These are phyloP conservation scores for Cisticola juncidis DNA, from an alignment of 2,113 vertebrate species.

Conservation along the genomic window DNA sequence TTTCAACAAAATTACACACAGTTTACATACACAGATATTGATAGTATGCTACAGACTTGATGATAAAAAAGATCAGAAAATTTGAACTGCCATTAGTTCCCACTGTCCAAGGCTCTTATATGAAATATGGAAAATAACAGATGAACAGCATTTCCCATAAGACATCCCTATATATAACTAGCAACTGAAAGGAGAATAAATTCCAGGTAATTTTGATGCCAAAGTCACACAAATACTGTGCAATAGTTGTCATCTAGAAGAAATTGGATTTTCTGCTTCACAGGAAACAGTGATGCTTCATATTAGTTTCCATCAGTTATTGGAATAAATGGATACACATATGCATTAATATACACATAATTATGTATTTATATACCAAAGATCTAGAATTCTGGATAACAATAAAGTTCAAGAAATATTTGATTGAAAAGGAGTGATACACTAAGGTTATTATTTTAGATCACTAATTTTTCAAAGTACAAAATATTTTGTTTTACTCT, in stretches of 20 bases:
- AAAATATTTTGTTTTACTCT: background rate
- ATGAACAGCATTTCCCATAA: background rate
- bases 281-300: background rate
- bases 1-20: background rate
- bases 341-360: background rate
- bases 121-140: background rate
- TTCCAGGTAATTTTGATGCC: slow-evolving; percentile 9
- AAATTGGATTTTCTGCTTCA: slow-evolving; percentile 45
- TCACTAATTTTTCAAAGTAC: background rate
- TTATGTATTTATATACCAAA: background rate
- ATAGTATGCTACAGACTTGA: background rate
- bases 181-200: background rate
- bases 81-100: background rate
- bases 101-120: background rate
- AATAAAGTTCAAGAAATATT: background rate
- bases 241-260: background rate
- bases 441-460: background rate
- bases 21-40: background rate
- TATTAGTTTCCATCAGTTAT: background rate
- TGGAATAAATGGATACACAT: background rate
- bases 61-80: background rate
- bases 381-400: background rate
- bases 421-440: background rate
- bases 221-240: slow-evolving; percentile 1
- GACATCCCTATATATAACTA: background rate